These are phyloP conservation scores for Aporophyla lueneburgensis DNA, from an alignment of 2,888 invertebrate genomes.

Conservation along the genomic window DNA sequence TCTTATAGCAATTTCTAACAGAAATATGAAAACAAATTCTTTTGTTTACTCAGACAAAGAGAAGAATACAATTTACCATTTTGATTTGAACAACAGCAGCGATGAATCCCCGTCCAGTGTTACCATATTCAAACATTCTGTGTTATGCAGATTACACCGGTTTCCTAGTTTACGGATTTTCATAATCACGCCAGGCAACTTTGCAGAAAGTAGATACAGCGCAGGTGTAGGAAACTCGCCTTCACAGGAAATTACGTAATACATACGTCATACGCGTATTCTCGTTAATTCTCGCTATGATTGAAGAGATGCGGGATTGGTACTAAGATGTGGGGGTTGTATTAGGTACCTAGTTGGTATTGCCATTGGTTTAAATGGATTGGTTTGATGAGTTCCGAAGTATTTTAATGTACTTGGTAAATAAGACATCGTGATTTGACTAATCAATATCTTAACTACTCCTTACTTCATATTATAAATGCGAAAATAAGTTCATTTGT, in stretches of 20 bases:
- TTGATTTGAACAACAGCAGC: slow-evolving; percentile 61
- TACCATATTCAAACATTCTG: slow-evolving; percentile 65
- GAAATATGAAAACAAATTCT: slow-evolving; percentile 22
- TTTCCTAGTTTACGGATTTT: slow-evolving; percentile 65
- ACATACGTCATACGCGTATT: slow-evolving; percentile 56
- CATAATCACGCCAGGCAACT: slow-evolving; percentile 69
- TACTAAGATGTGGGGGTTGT: slow-evolving; percentile 3
- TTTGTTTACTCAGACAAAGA: slow-evolving; percentile 19
- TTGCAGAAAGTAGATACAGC: slow-evolving; percentile 61
- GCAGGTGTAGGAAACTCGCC: slow-evolving; percentile 70
- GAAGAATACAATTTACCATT: slow-evolving; percentile 55
- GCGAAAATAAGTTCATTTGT: too few species aligned
- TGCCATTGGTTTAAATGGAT: background rate
- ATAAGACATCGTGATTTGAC: too few species aligned
- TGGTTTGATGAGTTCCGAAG: background rate
- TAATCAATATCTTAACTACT: too few species aligned
- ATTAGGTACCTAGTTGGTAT: background rate
- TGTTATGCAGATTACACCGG: slow-evolving; percentile 68
- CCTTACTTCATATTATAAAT: too few species aligned
- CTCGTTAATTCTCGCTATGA: slow-evolving; percentile 61
- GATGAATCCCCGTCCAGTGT: slow-evolving; percentile 51
- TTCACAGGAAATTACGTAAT: slow-evolving; percentile 65
- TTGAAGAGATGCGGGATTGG: slow-evolving; percentile 61
- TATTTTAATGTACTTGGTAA: background rate
- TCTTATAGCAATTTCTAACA: background rate